Base-by-base conservation (phyloP, 1,140 invertebrate genomes). In the Sarcophaga bullata region DNA sequence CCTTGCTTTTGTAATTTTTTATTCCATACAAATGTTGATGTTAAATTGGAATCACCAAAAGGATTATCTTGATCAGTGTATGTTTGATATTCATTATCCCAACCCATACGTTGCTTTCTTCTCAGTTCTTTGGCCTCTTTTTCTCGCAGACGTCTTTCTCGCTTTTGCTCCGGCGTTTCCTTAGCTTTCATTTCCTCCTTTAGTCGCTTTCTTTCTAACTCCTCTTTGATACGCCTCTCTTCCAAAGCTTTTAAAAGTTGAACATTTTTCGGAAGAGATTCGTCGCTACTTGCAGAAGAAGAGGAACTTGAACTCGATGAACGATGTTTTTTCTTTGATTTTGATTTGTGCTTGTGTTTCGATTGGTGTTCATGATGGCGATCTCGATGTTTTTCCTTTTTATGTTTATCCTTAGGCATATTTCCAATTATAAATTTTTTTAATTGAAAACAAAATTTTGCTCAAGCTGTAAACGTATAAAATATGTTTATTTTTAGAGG, bases 61-160 rank as follows among this genome's bases (percentile, higher is more conserved):
- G 98, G 98, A 92, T 99, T 99, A 90, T 99, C 98, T 37, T 95
- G 95, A 91, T 99, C 99, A 11, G 98, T 99, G 87, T 99, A 99
- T 86, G 97, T 97, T 25, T 97, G 92, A 89, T 98, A 98, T 90
- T 98, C 97, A 85, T 96, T 96, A 91, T 98, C 97, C 97, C 97
- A 98, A 4, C 97, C 97, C 96, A 98, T 98, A 84, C 96, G 91
- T 90, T 97, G 94, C 84, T 97, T 96, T 5, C 96, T 91, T 83
- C 95, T 95, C 25, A 95, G 92, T 91, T 98, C 97, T 89, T 99
- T 99, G 0, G 94, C 94, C 90, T 98, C 95, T 89, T 99, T 99
- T 85, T 99, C 98, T 73, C 92, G 92, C 52, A 99, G 90, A 78
- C 98, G 92, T 62, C 98, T 92, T 13, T 96, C 91, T 82, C 97